Evolutionary conservation across 2,888 invertebrate genomes (phyloP).

Genomic region (Eudasyphora cyanicolor): DNA sequence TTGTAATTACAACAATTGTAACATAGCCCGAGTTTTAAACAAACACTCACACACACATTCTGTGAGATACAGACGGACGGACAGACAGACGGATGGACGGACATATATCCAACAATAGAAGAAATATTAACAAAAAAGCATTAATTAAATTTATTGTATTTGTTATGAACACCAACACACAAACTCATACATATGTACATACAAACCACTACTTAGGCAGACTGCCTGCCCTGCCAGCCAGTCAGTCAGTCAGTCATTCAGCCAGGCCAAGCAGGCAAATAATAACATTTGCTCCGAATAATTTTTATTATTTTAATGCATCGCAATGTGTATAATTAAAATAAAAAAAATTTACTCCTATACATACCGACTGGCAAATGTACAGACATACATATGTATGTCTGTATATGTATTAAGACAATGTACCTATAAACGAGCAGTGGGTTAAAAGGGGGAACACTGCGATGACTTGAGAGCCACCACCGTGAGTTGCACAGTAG

Average conservation of each 20-base stretch:
- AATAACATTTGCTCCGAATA: constrained; percentile 63
- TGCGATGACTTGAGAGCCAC: not conserved
- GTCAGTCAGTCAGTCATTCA: not conserved
- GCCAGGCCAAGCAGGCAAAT: constrained; percentile 45
- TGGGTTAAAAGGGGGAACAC: not conserved
- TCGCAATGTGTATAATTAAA: constrained; percentile 66
- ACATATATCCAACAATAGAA: constrained; percentile 47
- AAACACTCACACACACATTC: constrained; percentile 19
- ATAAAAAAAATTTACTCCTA: constrained; percentile 53
- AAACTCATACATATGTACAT: not conserved
- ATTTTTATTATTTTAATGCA: constrained; percentile 69
- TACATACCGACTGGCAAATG: constrained; percentile 5
- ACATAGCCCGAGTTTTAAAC: constrained; percentile 55
- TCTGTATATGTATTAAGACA: not conserved
- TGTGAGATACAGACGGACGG: not conserved
- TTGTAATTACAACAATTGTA: constrained; percentile 74
- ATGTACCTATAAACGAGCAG: no score
- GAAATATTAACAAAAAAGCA: constrained; percentile 67
- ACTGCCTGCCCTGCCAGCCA: not conserved
- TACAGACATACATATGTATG: not conserved
- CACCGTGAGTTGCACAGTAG: no score
- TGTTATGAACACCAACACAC: constrained; percentile 46
- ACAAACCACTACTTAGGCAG: not conserved
- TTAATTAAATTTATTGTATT: constrained; percentile 64
- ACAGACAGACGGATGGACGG: constrained; percentile 30